Base-by-base conservation (phyloP, 2,797 vertebrate species). In the Erithacus rubecula region DNA sequence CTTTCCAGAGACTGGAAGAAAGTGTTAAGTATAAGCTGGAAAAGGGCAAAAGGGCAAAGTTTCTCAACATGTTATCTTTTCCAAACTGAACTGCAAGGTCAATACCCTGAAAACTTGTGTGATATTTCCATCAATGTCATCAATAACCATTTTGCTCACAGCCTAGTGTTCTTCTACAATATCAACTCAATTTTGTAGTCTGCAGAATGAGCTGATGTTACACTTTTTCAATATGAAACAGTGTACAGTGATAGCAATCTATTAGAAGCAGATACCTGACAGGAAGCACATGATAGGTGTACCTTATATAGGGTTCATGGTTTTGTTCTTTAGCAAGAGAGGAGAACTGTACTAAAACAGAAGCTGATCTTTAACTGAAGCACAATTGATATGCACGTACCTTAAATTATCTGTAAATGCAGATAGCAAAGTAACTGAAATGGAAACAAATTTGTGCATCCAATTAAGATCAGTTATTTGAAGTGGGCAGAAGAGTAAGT, bases 71-170 rank as follows among this genome's bases (percentile, higher is more conserved):
- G 34, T 70, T 96, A 94, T 93, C 94, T 94, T 70, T 82, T 89
- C 64, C 49, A 93, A 95, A 74, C 55, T 64, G 52, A 92, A 93
- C 52, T 92, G 67, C 67, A 84, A 94, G 93, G 93, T 93, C 94
- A 96, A 84, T 74, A 82, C 51, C 77, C 91, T 65, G 56, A 78
- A 88, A 93, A 86, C 43, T 49, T 80, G 81, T 68, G 59, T 18
- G 44, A 2, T 82, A 76, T 36, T 80, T 84, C 77, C 55, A 49
- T 36, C 36, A 32, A 6, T 51, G n/a, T 85, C 36, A 68, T 62
- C 64, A 60, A 56, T 29, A 82, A 72, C 24, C 41, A 26, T 60
- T 87, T 29, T 49, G 30, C 21, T 60, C 21, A 59, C 29, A 29
- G 23, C 0, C 0, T 55, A 76, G 19, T 34, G 63, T 46, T 83